phyloP scores from a whole-genome alignment of 2,888 invertebrate genomes.

The Lamellibrachia columna region DNA sequence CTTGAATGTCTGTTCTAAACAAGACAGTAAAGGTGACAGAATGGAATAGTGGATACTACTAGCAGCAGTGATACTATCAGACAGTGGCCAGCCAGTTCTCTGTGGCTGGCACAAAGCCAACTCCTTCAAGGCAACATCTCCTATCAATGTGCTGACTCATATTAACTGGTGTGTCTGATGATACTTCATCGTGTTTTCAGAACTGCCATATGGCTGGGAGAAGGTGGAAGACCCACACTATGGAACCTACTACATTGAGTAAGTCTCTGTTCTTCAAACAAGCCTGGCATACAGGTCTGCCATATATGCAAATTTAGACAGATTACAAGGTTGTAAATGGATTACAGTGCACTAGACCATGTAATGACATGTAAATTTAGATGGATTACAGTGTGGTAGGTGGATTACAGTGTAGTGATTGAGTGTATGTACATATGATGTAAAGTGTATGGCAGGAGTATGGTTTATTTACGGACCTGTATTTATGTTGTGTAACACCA shows the following conservation, averaged over 20 bases:
- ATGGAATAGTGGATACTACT: too few relatives aligned
- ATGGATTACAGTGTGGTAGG: neutral
- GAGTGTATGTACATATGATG: neutral
- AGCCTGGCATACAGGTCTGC: neutral
- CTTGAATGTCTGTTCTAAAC: too few relatives aligned
- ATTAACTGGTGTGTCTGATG: neutral
- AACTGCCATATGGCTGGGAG: constrained; percentile 96
- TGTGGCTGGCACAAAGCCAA: neutral
- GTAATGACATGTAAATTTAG: neutral
- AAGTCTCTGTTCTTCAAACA: constrained; percentile 28
- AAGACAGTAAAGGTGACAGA: too few relatives aligned
- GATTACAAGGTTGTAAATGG: neutral
- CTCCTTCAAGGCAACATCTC: neutral
- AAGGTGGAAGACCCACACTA: constrained; percentile 96
- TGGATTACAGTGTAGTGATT: neutral
- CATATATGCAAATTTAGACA: neutral
- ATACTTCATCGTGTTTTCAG: constrained; percentile 26
- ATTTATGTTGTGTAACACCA: neutral
- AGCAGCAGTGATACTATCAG: neutral
- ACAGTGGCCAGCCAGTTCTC: neutral
- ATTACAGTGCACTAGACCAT: neutral
- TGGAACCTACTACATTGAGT: constrained; percentile 96
- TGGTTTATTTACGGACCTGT: neutral
- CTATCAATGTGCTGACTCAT: neutral
- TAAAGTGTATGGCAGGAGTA: neutral